Evolutionary conservation across 1,140 invertebrate species (phyloP).

Genomic region (Sitophilus oryzae): DNA sequence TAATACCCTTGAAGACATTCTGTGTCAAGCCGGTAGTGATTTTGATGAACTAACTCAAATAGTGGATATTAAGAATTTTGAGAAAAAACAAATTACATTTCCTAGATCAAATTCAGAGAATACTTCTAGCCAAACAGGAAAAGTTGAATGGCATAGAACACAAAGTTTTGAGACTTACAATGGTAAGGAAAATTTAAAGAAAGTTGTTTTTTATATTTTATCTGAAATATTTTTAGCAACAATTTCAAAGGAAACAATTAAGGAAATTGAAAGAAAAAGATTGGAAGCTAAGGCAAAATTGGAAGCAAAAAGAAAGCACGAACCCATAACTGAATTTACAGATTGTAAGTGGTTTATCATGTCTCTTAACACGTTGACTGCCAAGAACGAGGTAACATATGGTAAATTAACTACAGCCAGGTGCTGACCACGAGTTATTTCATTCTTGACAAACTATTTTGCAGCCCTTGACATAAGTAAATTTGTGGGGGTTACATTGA

Average conservation of each 20-base stretch:
- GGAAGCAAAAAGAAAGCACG: conserved; percentile 34
- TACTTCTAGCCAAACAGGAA: conserved; percentile 5
- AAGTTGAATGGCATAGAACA: conserved; percentile 31
- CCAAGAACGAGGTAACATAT: background rate
- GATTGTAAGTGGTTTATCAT: conserved; percentile 1
- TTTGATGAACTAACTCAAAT: conserved; percentile 20
- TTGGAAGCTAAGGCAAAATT: conserved; percentile 37
- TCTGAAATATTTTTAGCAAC: conserved; percentile 1
- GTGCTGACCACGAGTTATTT: too few species aligned
- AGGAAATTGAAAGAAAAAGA: conserved; percentile 34
- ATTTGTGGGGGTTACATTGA: too few species aligned
- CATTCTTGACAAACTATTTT: too few species aligned
- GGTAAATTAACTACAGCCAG: background rate
- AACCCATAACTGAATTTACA: conserved; percentile 4
- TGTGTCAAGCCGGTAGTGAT: conserved; percentile 25
- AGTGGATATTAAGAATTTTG: conserved; percentile 9
- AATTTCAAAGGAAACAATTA: conserved; percentile 10
- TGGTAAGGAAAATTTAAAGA: too few species aligned
- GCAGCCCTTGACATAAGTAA: too few species aligned
- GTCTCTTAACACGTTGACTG: too few species aligned
- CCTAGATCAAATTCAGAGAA: conserved; percentile 18
- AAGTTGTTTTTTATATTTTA: background rate
- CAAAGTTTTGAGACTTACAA: conserved; percentile 32
- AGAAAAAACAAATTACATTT: conserved; percentile 25
- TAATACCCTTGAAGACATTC: conserved; percentile 33